These are phyloP conservation scores for Nycticorax nycticorax DNA, from an alignment of 2,113 vertebrate genomes.

Conservation along the genomic window DNA sequence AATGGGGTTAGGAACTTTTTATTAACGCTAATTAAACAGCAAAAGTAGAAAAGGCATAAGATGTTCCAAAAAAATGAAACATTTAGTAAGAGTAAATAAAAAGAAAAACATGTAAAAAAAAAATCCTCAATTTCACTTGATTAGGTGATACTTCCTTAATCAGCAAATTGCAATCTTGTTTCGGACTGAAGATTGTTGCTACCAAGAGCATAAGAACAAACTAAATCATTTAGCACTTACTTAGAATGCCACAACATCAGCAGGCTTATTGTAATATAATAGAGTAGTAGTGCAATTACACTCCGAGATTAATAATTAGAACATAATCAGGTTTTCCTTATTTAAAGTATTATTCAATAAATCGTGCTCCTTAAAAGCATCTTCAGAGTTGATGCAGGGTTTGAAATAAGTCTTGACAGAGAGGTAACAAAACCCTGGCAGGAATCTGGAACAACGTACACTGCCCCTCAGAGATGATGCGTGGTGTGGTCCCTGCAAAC, in stretches of 20 bases:
- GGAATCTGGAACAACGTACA: neutral
- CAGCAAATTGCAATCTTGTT: constrained; percentile 63
- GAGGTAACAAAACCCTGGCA: neutral
- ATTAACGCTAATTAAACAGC: neutral
- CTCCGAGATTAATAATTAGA: constrained; percentile 57
- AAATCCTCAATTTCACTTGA: neutral
- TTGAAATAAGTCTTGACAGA: neutral
- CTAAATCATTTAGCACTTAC: constrained; percentile 64
- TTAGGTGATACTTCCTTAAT: constrained; percentile 1
- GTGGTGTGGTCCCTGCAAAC: neutral
- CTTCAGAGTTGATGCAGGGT: neutral
- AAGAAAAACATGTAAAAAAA: neutral
- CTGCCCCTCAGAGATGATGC: neutral
- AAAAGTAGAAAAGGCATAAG: neutral
- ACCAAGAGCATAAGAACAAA: constrained; percentile 49
- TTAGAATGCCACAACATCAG: constrained; percentile 66
- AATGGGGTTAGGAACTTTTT: neutral
- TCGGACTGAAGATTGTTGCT: constrained; percentile 55
- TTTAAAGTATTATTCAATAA: constrained; percentile 49
- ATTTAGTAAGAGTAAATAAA: constrained; percentile 15
- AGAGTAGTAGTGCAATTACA: constrained; percentile 58
- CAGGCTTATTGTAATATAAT: constrained; percentile 67
- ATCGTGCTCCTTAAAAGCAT: neutral
- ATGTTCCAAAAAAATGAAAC: neutral
- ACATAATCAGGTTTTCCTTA: constrained; percentile 47